Percentiles rank a stretch among this genome's conserved stretches.
phyloP scores from a whole-genome alignment of 2,888 invertebrate genomes.

The Bibio marci region DNA sequence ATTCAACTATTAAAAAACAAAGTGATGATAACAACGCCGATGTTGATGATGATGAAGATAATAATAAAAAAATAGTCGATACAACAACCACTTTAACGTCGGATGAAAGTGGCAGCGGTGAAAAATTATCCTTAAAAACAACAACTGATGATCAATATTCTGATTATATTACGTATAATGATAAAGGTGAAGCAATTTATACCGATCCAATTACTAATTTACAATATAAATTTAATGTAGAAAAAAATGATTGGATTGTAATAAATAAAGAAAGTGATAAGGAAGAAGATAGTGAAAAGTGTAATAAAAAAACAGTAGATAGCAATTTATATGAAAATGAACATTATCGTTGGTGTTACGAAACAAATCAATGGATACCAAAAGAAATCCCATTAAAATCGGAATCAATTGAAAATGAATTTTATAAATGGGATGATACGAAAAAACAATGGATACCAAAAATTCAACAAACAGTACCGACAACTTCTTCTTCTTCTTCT shows the following conservation, averaged over 20 bases:
- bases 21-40: too few relatives aligned
- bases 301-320: slow-evolving; percentile 17
- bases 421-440: slow-evolving; percentile 40
- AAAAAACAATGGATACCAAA: slow-evolving; percentile 39
- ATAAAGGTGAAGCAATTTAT: slow-evolving; percentile 51
- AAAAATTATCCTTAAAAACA: too few relatives aligned
- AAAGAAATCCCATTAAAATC: slow-evolving; percentile 18
- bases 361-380: slow-evolving; percentile 33
- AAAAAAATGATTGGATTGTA: slow-evolving; percentile 32
- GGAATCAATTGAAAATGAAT: slow-evolving; percentile 27
- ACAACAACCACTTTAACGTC: too few relatives aligned
- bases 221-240: slow-evolving; percentile 46
- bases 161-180: slow-evolving; percentile 45
- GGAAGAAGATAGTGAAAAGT: slow-evolving; percentile 15
- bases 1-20: too few relatives aligned
- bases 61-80: too few relatives aligned
- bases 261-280: slow-evolving; percentile 15
- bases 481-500: slow-evolving; percentile 8
- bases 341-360: slow-evolving; percentile 24
- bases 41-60: too few relatives aligned
- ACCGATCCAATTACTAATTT: slow-evolving; percentile 52
- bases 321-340: slow-evolving; percentile 24
- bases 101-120: not conserved
- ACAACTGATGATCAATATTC: slow-evolving; percentile 28
- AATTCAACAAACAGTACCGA: slow-evolving; percentile 33